Evolutionary conservation across 2,888 invertebrate species (phyloP).

Genomic region (Sphaerophoria rueppellii): DNA sequence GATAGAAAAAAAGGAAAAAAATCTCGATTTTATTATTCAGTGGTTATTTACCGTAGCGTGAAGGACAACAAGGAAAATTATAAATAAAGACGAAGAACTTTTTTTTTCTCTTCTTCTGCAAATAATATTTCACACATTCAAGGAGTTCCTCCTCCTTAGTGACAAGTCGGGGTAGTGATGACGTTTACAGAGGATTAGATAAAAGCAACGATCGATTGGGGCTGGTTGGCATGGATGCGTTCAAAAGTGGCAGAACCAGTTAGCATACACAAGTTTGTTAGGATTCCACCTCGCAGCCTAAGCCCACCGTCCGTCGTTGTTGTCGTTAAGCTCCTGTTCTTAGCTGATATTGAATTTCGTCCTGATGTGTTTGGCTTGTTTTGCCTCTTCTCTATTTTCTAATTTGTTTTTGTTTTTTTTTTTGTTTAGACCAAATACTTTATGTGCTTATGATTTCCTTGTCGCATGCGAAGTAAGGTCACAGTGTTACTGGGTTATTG

Average conservation of each 20-base stretch:
- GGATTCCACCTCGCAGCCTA: neutral
- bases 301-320: neutral
- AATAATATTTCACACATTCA: constrained; percentile 68
- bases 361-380: constrained; percentile 57
- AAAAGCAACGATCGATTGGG: neutral
- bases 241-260: constrained; percentile 62
- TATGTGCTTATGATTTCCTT: constrained; percentile 58
- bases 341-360: neutral
- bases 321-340: neutral
- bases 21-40: constrained; percentile 67
- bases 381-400: constrained; percentile 40
- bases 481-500: constrained; percentile 69
- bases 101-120: constrained; percentile 18
- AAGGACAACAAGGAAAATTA: constrained; percentile 63
- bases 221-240: constrained; percentile 41
- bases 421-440: too few species aligned
- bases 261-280: constrained; percentile 31
- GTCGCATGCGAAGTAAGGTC: constrained; percentile 59
- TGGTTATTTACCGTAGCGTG: constrained; percentile 71
- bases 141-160: constrained; percentile 18
- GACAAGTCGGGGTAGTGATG: constrained; percentile 18
- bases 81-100: constrained; percentile 41
- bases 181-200: constrained; percentile 58
- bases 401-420: constrained; percentile 17
- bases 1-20: constrained; percentile 25